These are phyloP conservation scores for Mamestra configurata DNA, from an alignment of 1,140 invertebrate genomes.

Conservation along the genomic window DNA sequence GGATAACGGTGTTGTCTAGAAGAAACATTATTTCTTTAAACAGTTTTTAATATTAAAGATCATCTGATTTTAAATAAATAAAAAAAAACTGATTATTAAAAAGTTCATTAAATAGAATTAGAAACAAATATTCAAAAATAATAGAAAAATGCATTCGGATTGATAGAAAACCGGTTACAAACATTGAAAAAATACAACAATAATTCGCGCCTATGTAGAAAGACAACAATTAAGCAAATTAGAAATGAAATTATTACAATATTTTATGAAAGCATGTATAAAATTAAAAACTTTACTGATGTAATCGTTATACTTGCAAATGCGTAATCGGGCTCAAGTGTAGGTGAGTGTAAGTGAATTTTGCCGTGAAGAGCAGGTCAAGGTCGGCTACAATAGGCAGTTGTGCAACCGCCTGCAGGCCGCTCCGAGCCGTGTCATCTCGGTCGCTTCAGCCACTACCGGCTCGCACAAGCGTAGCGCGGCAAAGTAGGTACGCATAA, in stretches of 20 bases:
- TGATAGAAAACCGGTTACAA: not conserved
- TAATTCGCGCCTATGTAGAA: not conserved
- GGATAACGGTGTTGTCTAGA: too few species aligned
- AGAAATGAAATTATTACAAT: conserved; percentile 1
- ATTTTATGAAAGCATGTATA: conserved; percentile 25
- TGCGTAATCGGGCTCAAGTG: conserved; percentile 63
- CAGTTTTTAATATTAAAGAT: too few species aligned
- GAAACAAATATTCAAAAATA: too few species aligned
- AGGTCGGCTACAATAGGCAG: conserved; percentile 66
- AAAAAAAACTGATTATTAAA: too few species aligned
- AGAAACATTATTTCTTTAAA: too few species aligned
- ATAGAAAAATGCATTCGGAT: too few species aligned
- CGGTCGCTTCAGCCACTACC: conserved; percentile 49
- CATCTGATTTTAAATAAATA: too few species aligned
- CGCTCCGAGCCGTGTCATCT: conserved; percentile 54
- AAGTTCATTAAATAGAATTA: too few species aligned
- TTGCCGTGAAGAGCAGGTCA: conserved; percentile 72
- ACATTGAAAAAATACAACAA: not conserved
- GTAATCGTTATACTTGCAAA: conserved; percentile 60
- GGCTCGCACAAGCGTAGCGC: conserved; percentile 31
- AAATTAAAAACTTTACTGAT: conserved; percentile 33
- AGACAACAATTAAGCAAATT: not conserved
- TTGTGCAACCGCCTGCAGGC: conserved; percentile 66
- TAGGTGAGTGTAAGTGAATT: conserved; percentile 65
- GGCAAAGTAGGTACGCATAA: not conserved